Percentiles rank a stretch among this genome's conserved stretches.
These are phyloP conservation scores for Gymnoscelis rufifasciata DNA, from an alignment of 2,888 invertebrate genomes.

Conservation along the genomic window DNA sequence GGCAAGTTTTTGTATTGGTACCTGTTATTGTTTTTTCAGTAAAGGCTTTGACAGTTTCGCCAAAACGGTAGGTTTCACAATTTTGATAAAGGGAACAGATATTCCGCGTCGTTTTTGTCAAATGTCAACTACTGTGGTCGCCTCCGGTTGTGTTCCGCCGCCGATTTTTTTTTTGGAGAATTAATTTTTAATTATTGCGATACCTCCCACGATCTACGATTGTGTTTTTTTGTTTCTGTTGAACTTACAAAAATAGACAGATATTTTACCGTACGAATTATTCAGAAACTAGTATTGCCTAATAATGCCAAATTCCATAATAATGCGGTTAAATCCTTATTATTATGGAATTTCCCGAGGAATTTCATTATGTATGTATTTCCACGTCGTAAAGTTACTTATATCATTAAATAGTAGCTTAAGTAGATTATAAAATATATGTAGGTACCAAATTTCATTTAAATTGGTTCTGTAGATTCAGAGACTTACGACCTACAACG, in stretches of 20 bases:
- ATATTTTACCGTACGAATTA: background rate
- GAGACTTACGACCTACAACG: too few relatives aligned
- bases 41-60: conserved; percentile 74
- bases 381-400: too few relatives aligned
- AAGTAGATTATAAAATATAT: too few relatives aligned
- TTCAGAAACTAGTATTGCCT: too few relatives aligned
- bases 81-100: conserved; percentile 71
- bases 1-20: background rate
- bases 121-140: conserved; percentile 76
- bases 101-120: conserved; percentile 70
- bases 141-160: conserved; percentile 46
- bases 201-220: conserved; percentile 18
- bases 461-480: too few relatives aligned
- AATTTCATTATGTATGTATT: too few relatives aligned
- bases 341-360: too few relatives aligned
- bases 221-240: background rate
- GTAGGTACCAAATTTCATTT: too few relatives aligned
- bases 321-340: too few relatives aligned
- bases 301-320: too few relatives aligned
- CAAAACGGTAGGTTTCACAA: conserved; percentile 73
- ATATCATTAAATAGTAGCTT: too few relatives aligned
- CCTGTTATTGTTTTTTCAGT: conserved; percentile 40
- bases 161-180: conserved; percentile 28
- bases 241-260: too few relatives aligned
- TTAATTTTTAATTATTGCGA: conserved; percentile 5